Evolutionary conservation across 2,888 invertebrate species (phyloP).

Genomic region (Emmelina monodactyla): DNA sequence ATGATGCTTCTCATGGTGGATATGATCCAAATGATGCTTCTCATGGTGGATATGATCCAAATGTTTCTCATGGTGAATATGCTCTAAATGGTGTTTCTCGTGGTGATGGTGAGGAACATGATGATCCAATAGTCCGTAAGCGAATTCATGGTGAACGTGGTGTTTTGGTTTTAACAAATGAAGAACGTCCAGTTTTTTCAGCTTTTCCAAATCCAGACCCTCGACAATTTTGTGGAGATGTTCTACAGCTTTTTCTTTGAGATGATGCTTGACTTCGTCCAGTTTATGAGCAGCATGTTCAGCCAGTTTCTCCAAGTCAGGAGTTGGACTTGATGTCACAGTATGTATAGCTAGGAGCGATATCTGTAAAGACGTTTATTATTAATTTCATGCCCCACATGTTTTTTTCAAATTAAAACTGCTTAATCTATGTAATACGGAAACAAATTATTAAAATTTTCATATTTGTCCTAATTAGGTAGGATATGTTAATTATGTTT

Average conservation of each 20-base stretch:
- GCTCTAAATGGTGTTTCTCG: background rate
- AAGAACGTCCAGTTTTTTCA: slow-evolving; percentile 28
- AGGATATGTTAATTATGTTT: background rate
- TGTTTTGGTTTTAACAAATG: slow-evolving; percentile 17
- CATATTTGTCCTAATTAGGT: background rate
- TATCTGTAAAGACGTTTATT: slow-evolving; percentile 38
- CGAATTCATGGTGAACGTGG: slow-evolving; percentile 3
- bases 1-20: slow-evolving; percentile 7
- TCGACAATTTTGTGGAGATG: slow-evolving; percentile 23
- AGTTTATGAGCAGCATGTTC: slow-evolving; percentile 24
- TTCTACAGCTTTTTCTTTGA: background rate
- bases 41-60: background rate
- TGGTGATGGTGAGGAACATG: background rate
- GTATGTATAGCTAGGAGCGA: slow-evolving; percentile 27
- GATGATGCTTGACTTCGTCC: slow-evolving; percentile 7
- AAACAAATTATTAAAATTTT: background rate
- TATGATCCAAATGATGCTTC: too few relatives aligned
- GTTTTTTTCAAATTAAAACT: background rate
- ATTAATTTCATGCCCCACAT: too few relatives aligned
- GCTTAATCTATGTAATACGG: background rate
- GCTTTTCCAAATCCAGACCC: slow-evolving; percentile 29
- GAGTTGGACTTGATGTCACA: slow-evolving; percentile 24
- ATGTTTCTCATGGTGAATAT: background rate
- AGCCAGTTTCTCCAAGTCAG: slow-evolving; percentile 32
- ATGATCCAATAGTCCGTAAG: slow-evolving; percentile 10